A percentile compares a stretch with the other conserved stretches of the same genome.
phyloP scores from a whole-genome alignment of 2,888 invertebrate species.

The Gibbula magus region DNA sequence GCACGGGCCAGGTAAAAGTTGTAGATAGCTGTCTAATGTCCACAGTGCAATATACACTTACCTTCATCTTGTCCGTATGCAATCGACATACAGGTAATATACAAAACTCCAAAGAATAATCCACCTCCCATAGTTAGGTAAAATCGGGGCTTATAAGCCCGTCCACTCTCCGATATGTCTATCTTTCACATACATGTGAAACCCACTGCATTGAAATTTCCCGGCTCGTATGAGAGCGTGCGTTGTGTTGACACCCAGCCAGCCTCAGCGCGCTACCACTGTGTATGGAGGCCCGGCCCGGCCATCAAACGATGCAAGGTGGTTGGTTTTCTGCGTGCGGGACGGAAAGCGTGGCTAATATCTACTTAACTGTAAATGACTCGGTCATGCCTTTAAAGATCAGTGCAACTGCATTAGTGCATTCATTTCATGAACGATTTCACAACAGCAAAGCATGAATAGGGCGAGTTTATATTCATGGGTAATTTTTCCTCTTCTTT shows the following conservation, averaged over 20 bases:
- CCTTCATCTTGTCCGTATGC: slow-evolving; percentile 7
- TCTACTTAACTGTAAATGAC: too few species aligned
- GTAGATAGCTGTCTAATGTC: background rate
- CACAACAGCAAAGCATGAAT: too few species aligned
- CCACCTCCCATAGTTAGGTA: slow-evolving; percentile 8
- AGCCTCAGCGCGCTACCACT: background rate
- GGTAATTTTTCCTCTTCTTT: too few species aligned
- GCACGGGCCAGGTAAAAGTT: slow-evolving; percentile 1
- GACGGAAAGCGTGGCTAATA: too few species aligned
- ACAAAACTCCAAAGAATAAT: background rate
- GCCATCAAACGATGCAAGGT: background rate
- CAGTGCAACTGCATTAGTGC: too few species aligned
- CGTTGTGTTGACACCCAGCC: slow-evolving; percentile 4
- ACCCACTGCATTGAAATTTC: slow-evolving; percentile 5
- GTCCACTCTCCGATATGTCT: background rate
- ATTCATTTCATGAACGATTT: too few species aligned
- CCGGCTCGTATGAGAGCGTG: slow-evolving; percentile 1
- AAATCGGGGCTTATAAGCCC: slow-evolving; percentile 1
- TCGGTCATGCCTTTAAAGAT: too few species aligned
- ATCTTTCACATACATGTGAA: background rate
- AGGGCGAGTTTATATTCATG: too few species aligned
- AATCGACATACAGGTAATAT: background rate
- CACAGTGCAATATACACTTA: background rate
- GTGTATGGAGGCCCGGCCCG: background rate
- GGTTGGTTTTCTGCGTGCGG: too few species aligned